These are phyloP conservation scores for Piscicola geometra DNA, from an alignment of 2,888 invertebrate genomes.

Conservation along the genomic window DNA sequence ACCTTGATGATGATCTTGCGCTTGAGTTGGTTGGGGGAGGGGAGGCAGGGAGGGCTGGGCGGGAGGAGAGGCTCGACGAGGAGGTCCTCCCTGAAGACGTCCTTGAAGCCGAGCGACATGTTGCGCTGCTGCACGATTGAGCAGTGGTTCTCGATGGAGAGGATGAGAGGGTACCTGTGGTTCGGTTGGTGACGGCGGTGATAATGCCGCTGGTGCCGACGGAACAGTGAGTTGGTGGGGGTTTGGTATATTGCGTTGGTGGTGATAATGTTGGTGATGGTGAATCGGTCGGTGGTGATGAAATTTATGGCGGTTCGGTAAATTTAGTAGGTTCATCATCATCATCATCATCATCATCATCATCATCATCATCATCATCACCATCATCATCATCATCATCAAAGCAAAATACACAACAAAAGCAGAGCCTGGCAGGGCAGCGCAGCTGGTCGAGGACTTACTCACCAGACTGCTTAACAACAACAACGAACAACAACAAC, in stretches of 20 bases:
- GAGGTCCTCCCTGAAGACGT: conserved; percentile 66
- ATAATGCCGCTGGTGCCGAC: background rate
- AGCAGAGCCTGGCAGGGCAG: no score
- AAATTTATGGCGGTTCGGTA: no score
- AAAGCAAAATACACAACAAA: no score
- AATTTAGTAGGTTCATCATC: background rate
- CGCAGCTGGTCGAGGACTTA: no score
- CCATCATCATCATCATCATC: no score
- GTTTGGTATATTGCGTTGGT: no score
- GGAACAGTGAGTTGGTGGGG: background rate
- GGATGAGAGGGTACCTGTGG: conserved; percentile 53
- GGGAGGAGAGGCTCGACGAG: conserved; percentile 69
- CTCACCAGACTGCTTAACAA: no score
- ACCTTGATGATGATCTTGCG: conserved; percentile 59
- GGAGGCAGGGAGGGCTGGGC: conserved; percentile 67
- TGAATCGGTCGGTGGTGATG: no score
- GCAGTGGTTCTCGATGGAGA: conserved; percentile 57
- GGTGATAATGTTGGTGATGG: no score
- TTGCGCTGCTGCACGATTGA: conserved; percentile 53
- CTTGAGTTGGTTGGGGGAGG: conserved; percentile 75
- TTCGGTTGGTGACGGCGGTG: background rate
- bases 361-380: background rate
- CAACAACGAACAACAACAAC: no score
- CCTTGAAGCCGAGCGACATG: conserved; percentile 54
- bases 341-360: background rate